Evolutionary conservation across 2,797 vertebrate species (phyloP).

Genomic region (Limnodromus scolopaceus): DNA sequence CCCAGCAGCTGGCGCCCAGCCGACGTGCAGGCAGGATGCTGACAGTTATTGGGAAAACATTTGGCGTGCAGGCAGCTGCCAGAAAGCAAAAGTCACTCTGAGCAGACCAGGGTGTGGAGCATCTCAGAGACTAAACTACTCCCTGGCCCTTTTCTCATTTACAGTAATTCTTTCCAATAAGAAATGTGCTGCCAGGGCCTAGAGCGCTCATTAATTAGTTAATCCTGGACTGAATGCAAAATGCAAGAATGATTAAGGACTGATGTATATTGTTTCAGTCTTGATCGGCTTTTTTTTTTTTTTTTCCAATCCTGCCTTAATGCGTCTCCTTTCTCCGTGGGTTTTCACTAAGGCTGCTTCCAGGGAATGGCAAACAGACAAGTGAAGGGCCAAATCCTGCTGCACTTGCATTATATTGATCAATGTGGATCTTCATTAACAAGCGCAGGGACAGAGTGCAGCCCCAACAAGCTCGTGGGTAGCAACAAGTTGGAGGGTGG

Average conservation of each 20-base stretch:
- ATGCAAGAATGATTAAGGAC: not conserved
- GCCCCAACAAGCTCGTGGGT: not conserved
- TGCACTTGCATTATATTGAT: not conserved
- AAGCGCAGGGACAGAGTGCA: not conserved
- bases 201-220: constrained; percentile 27
- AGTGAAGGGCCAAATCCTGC: not conserved
- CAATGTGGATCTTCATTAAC: not conserved
- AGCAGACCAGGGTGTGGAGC: constrained; percentile 42
- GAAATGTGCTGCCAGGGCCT: not conserved
- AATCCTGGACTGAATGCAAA: constrained; percentile 9
- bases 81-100: constrained; percentile 46
- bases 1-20: constrained; percentile 63
- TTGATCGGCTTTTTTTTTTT: not conserved
- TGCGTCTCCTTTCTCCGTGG: not conserved
- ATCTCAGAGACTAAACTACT: constrained; percentile 31
- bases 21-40: constrained; percentile 18
- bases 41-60: constrained; percentile 69
- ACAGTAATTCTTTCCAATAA: constrained; percentile 26
- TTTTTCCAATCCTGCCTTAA: not conserved
- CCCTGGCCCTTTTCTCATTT: constrained; percentile 1
- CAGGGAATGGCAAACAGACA: not conserved
- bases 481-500: not conserved
- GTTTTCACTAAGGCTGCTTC: not conserved
- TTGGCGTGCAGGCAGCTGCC: constrained; percentile 66
- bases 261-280: not conserved